These are phyloP conservation scores for Cherax destructor DNA, from an alignment of 1,140 invertebrate genomes.

Conservation along the genomic window DNA sequence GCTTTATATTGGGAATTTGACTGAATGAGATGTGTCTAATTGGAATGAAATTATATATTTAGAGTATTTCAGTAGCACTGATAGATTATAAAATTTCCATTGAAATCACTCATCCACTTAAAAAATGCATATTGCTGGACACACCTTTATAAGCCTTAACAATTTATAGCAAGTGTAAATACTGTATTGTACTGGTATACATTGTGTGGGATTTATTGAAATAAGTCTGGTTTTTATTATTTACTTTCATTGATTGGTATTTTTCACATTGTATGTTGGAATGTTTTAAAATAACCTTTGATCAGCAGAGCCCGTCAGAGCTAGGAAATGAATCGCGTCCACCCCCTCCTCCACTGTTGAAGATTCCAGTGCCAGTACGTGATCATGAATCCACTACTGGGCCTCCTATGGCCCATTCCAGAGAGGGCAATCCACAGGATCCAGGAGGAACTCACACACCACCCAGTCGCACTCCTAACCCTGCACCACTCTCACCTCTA, in stretches of 20 bases:
- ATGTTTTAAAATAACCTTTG: not conserved
- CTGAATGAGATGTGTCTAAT: too few species aligned
- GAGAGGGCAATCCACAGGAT: constrained; percentile 24
- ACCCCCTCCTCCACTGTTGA: constrained; percentile 45
- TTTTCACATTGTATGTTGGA: not conserved
- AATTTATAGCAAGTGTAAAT: too few species aligned
- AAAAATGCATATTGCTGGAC: too few species aligned
- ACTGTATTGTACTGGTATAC: too few species aligned
- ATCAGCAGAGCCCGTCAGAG: constrained; percentile 27
- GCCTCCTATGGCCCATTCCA: not conserved
- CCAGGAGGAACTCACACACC: constrained; percentile 24
- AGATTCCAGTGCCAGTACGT: constrained; percentile 41
- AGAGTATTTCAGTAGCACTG: too few species aligned
- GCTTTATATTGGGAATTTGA: too few species aligned
- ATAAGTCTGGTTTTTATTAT: too few species aligned
- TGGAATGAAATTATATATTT: too few species aligned
- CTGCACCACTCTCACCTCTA: not conserved
- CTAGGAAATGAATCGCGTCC: constrained; percentile 30
- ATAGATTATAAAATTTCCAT: too few species aligned
- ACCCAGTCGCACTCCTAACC: not conserved
- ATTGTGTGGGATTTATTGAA: too few species aligned
- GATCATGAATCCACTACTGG: not conserved
- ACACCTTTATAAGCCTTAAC: too few species aligned
- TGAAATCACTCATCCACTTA: too few species aligned
- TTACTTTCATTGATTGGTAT: not conserved